Conservation (phyloP, 1,140 invertebrate species). For the Drosophila equinoxialis region DNA sequence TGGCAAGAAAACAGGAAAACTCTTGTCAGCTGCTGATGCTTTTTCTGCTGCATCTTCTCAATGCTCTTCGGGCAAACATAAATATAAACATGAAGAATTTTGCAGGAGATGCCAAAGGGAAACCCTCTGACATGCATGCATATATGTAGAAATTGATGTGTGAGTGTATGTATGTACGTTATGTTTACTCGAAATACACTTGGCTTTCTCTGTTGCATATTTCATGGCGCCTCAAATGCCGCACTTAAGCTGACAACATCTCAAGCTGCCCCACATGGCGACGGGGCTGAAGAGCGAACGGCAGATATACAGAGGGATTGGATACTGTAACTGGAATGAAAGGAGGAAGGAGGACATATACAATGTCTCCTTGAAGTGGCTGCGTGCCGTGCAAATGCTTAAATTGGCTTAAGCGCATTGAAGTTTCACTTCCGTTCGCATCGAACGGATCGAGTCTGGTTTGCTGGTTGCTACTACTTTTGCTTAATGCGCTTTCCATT, state of each 20-base stretch:
- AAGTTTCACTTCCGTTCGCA: slow-evolving; percentile 3
- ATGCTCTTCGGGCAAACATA: background rate
- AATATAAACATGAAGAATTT: background rate
- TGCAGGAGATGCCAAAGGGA: background rate
- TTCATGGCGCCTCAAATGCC: slow-evolving; percentile 68
- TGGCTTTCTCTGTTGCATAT: slow-evolving; percentile 64
- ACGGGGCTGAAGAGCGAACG: background rate
- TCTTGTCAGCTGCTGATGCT: background rate
- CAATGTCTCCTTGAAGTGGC: slow-evolving; percentile 39
- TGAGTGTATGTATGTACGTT: slow-evolving; percentile 32
- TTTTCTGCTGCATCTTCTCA: slow-evolving; percentile 16
- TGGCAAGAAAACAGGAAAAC: no score
- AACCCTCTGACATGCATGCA: background rate
- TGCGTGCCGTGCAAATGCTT: slow-evolving; percentile 56
- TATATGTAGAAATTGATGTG: background rate
- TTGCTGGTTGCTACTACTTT: background rate
- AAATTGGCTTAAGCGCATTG: slow-evolving; percentile 60
- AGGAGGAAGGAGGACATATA: background rate
- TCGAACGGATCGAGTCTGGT: background rate
- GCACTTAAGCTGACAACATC: slow-evolving; percentile 67
- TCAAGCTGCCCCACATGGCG: slow-evolving; percentile 16
- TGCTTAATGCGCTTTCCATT: slow-evolving; percentile 22
- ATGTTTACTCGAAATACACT: slow-evolving; percentile 29
- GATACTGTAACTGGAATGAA: no score
- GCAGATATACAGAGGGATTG: background rate